These are phyloP conservation scores for Melanotaenia duboulayi DNA, from an alignment of 2,113 vertebrate species.

Conservation along the genomic window DNA sequence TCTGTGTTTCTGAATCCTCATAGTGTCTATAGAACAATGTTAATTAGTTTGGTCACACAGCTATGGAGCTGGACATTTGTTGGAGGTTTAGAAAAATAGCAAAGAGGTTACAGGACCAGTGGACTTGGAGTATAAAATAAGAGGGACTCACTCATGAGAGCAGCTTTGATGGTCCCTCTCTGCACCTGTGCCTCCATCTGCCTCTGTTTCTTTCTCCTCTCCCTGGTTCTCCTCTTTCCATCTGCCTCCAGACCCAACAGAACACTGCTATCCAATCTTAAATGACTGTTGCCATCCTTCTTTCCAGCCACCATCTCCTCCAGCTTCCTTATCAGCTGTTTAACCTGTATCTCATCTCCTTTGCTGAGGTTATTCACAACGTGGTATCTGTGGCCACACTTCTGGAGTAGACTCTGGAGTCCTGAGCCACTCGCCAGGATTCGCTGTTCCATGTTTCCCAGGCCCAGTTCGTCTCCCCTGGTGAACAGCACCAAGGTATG, in stretches of 20 bases:
- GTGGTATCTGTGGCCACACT: slow-evolving; percentile 75
- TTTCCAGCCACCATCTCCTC: slow-evolving; percentile 69
- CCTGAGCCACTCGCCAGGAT: slow-evolving; percentile 55
- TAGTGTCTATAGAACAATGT: neutral
- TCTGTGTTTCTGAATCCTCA: too few relatives aligned
- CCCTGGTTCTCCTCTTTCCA: slow-evolving; percentile 73
- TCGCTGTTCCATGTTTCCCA: slow-evolving; percentile 69
- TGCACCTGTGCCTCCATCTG: slow-evolving; percentile 79
- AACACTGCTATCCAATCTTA: slow-evolving; percentile 46
- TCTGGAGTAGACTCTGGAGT: slow-evolving; percentile 72
- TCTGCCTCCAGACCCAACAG: slow-evolving; percentile 72
- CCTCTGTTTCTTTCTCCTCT: slow-evolving; percentile 82
- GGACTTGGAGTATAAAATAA: neutral
- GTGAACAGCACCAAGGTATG: slow-evolving; percentile 80
- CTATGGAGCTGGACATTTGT: neutral
- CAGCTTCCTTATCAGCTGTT: slow-evolving; percentile 73
- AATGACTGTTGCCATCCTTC: slow-evolving; percentile 31
- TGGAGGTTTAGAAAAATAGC: too few relatives aligned
- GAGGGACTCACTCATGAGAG: slow-evolving; percentile 74
- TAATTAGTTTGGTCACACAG: neutral
- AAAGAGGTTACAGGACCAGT: too few relatives aligned
- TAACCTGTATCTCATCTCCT: slow-evolving; percentile 64
- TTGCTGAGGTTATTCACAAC: slow-evolving; percentile 74
- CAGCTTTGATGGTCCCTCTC: slow-evolving; percentile 72
- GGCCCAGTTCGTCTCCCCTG: slow-evolving; percentile 75